phyloP scores from a whole-genome alignment of 2,113 vertebrate species.

The Sialia sialis region DNA sequence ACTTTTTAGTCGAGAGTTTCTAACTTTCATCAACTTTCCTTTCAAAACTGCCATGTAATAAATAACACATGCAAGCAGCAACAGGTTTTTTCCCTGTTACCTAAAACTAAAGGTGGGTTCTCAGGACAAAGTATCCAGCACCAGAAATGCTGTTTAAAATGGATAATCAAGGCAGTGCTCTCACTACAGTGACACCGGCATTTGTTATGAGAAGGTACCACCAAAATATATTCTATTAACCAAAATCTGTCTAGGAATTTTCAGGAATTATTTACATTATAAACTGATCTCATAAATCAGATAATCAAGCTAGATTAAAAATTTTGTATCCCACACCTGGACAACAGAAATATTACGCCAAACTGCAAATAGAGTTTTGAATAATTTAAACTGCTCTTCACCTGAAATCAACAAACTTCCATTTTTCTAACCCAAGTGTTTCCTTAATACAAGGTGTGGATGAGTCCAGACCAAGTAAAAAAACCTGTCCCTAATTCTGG shows the following conservation, averaged over 20 bases:
- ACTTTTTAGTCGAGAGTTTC: not conserved
- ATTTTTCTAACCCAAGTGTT: not conserved
- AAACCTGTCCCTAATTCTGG: slow-evolving; percentile 53
- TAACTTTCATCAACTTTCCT: not conserved
- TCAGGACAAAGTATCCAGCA: not conserved
- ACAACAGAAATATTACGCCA: not conserved
- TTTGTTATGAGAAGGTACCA: not conserved
- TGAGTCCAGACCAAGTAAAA: not conserved
- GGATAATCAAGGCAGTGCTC: not conserved
- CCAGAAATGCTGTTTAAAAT: not conserved
- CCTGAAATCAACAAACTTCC: not conserved
- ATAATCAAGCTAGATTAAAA: not conserved
- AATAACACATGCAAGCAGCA: not conserved
- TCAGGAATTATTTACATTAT: not conserved
- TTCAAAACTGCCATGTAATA: not conserved
- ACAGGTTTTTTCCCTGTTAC: not conserved
- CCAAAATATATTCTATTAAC: not conserved
- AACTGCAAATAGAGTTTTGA: not conserved
- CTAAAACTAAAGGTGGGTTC: not conserved
- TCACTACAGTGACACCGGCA: not conserved
- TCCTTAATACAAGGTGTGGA: slow-evolving; percentile 13
- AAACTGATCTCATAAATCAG: not conserved
- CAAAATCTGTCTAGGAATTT: not conserved
- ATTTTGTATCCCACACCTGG: not conserved
- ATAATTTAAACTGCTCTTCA: not conserved